phyloP scores from a whole-genome alignment of 2,113 vertebrate species.

The Sebastes schlegelii region DNA sequence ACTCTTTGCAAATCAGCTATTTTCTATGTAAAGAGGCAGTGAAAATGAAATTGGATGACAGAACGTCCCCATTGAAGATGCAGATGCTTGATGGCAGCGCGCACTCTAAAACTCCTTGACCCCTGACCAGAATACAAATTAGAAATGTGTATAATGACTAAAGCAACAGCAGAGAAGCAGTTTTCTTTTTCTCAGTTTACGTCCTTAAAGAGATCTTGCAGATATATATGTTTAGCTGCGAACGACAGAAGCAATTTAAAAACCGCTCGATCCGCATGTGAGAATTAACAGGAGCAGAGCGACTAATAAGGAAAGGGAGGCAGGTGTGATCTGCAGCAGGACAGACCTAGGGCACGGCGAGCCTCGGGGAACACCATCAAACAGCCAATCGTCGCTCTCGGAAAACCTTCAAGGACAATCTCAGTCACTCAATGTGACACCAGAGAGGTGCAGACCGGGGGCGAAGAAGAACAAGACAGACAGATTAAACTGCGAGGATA shows the following conservation, averaged over 20 bases:
- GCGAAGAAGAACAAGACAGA: slow-evolving; percentile 61
- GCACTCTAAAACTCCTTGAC: slow-evolving; percentile 58
- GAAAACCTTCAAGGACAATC: slow-evolving; percentile 79
- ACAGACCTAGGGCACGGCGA: slow-evolving; percentile 45
- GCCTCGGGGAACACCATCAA: slow-evolving; percentile 57
- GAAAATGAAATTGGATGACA: slow-evolving; percentile 29
- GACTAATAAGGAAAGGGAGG: slow-evolving; percentile 51
- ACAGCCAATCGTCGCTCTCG: slow-evolving; percentile 67
- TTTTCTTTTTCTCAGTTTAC: slow-evolving; percentile 1
- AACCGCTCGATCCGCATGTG: slow-evolving; percentile 29
- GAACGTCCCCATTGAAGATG: slow-evolving; percentile 30
- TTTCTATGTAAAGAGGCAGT: slow-evolving; percentile 50
- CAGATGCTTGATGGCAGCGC: slow-evolving; percentile 25
- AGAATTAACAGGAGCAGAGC: slow-evolving; percentile 51
- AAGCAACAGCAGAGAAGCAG: slow-evolving; percentile 5
- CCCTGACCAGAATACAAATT: slow-evolving; percentile 68
- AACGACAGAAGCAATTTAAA: slow-evolving; percentile 38
- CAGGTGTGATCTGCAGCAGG: slow-evolving; percentile 68
- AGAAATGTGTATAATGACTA: slow-evolving; percentile 30
- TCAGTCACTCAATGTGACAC: slow-evolving; percentile 76
- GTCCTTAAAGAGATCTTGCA: not conserved
- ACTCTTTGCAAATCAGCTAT: slow-evolving; percentile 51
- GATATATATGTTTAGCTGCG: slow-evolving; percentile 4
- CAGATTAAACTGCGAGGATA: slow-evolving; percentile 67
- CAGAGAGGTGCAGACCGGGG: slow-evolving; percentile 55